phyloP scores from a whole-genome alignment of 2,797 vertebrate genomes.

The Zenarchopterus dispar region DNA sequence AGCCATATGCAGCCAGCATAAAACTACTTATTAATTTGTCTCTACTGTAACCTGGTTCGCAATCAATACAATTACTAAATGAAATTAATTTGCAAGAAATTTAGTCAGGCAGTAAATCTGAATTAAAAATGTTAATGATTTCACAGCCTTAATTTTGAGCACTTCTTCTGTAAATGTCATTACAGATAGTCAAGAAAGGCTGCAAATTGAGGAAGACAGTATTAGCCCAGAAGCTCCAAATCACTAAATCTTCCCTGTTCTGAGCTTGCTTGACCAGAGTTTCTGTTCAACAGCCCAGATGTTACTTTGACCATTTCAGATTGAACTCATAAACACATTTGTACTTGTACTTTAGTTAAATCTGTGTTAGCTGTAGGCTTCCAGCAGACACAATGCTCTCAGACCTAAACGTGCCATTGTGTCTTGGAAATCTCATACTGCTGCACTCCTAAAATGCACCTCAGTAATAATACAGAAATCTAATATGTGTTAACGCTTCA shows the following conservation, averaged over 20 bases:
- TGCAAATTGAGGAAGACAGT: background rate
- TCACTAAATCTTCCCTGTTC: conserved; percentile 1
- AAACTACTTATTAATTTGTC: too few relatives aligned
- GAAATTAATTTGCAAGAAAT: background rate
- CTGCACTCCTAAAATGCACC: background rate
- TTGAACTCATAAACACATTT: conserved; percentile 4
- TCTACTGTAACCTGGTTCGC: background rate
- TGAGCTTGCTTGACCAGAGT: background rate
- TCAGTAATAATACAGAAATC: conserved; percentile 6
- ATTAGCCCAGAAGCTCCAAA: background rate
- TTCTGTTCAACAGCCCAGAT: background rate
- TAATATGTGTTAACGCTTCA: background rate
- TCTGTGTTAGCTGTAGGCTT: background rate
- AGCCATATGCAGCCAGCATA: too few relatives aligned
- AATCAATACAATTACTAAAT: background rate
- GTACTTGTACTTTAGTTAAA: background rate
- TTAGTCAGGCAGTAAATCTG: background rate
- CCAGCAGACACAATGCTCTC: background rate
- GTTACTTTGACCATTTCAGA: conserved; percentile 7
- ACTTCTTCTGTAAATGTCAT: background rate
- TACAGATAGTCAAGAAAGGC: background rate
- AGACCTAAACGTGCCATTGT: background rate
- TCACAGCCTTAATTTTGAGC: background rate
- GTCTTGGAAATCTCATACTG: background rate
- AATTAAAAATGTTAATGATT: background rate